phyloP scores from a whole-genome alignment of 1,140 invertebrate species.

The Triops longicaudatus region DNA sequence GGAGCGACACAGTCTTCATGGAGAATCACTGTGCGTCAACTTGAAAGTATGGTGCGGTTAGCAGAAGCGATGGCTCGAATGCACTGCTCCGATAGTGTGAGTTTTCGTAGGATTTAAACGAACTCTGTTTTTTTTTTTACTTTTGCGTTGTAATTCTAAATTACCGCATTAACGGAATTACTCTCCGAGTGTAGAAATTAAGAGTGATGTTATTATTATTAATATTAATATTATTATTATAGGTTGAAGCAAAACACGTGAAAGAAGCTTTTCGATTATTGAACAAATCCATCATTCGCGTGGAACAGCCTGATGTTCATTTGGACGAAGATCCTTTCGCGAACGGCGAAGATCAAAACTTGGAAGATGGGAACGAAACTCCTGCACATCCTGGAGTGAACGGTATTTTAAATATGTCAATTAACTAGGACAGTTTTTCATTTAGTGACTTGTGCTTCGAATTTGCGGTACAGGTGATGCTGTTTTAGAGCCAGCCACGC shows the following conservation, averaged over 20 bases:
- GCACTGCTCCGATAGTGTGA: constrained; percentile 83
- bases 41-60: constrained; percentile 93
- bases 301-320: constrained; percentile 95
- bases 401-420: neutral
- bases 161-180: too few relatives aligned
- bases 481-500: neutral
- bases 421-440: neutral
- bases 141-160: too few relatives aligned
- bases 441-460: neutral
- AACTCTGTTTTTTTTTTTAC: too few relatives aligned
- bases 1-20: constrained; percentile 62
- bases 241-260: constrained; percentile 67
- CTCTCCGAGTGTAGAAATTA: too few relatives aligned
- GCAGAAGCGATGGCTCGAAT: constrained; percentile 94
- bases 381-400: neutral
- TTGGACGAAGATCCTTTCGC: constrained; percentile 66
- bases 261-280: constrained; percentile 86
- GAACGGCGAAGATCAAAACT: constrained; percentile 33
- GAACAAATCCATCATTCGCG: constrained; percentile 96
- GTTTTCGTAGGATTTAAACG: neutral
- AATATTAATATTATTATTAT: neutral
- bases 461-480: constrained; percentile 18
- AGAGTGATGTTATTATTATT: too few relatives aligned
- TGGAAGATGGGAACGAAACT: constrained; percentile 30
- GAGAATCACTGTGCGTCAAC: constrained; percentile 96